Conservation (phyloP, 2,113 vertebrate genomes). For the Bufo gargarizans region DNA sequence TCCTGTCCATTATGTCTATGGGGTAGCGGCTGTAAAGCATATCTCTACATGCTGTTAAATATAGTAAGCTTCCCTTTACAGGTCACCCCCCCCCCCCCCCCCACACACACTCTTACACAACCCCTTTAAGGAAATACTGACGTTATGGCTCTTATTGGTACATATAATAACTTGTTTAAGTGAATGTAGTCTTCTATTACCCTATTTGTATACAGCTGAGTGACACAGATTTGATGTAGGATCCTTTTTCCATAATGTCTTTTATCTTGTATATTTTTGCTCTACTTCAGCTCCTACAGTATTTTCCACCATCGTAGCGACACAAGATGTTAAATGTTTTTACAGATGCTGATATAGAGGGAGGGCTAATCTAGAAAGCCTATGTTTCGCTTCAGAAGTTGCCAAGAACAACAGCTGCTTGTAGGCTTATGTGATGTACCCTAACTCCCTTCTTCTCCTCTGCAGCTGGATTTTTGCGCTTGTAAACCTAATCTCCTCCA, state of each 20-base stretch:
- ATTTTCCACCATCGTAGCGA: not conserved
- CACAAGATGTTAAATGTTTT: constrained; percentile 10
- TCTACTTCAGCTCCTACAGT: not conserved
- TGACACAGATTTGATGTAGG: not conserved
- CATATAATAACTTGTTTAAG: not conserved
- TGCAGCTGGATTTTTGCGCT: constrained; percentile 24
- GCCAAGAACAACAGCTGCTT: constrained; percentile 55
- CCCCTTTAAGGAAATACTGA: too few relatives aligned
- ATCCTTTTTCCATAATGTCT: not conserved
- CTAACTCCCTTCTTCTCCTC: not conserved
- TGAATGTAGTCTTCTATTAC: not conserved
- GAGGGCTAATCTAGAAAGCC: constrained; percentile 22
- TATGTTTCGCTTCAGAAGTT: constrained; percentile 13
- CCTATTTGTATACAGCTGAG: not conserved
- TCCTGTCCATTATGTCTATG: too few relatives aligned
- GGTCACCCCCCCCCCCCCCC: too few relatives aligned
- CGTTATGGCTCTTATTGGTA: too few relatives aligned
- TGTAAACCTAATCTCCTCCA: not conserved
- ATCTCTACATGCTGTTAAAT: too few relatives aligned
- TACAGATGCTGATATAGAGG: constrained; percentile 29
- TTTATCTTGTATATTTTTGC: not conserved
- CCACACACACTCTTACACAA: too few relatives aligned
- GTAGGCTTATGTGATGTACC: constrained; percentile 17
- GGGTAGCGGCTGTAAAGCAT: too few relatives aligned
- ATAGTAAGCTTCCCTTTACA: too few relatives aligned